Conservation (phyloP, 2,113 vertebrate genomes). For the Equus quagga region DNA sequence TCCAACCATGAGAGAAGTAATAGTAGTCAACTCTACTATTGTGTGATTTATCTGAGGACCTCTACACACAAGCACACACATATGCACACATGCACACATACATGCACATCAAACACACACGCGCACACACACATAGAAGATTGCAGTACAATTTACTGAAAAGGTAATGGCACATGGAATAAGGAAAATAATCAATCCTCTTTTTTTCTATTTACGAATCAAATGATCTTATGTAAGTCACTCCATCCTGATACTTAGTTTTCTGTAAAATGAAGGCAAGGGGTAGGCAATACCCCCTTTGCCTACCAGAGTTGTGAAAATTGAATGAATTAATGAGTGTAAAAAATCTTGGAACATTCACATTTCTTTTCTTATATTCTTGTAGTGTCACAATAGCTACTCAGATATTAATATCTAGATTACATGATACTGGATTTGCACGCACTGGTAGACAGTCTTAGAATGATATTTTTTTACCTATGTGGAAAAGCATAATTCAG, state of each 20-base stretch:
- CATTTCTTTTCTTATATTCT: neutral
- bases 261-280: neutral
- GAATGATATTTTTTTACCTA: neutral
- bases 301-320: neutral
- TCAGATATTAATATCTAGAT: neutral
- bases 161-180: neutral
- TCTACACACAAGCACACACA: neutral
- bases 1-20: neutral
- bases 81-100: no score
- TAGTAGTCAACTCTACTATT: neutral
- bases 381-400: neutral
- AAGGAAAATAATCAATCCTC: neutral
- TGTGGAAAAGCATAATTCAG: neutral
- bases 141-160: neutral
- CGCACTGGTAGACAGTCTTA: neutral
- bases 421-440: neutral
- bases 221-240: neutral
- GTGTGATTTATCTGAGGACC: neutral
- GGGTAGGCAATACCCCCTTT: no score
- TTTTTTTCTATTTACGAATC: neutral
- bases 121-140: neutral
- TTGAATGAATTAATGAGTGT: neutral
- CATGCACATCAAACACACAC: neutral
- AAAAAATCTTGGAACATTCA: neutral
- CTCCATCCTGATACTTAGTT: neutral